phyloP scores from a whole-genome alignment of 2,113 vertebrate genomes.

The Empidonax alnorum region DNA sequence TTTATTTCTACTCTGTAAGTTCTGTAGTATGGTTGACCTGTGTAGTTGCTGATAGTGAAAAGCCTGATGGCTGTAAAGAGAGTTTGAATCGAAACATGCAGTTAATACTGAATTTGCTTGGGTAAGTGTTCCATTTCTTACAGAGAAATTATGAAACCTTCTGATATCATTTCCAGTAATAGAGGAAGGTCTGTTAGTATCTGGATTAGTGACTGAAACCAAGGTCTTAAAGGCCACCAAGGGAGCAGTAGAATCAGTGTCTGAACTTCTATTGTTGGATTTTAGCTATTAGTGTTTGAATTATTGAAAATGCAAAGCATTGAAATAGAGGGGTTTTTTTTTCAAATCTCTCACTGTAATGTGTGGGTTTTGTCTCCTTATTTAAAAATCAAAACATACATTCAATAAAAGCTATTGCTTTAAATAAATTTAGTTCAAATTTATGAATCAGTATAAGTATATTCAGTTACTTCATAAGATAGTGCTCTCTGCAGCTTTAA shows the following conservation, averaged over 20 bases:
- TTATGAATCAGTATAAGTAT: neutral
- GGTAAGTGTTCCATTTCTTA: conserved; percentile 2
- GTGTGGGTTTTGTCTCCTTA: neutral
- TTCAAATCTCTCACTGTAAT: neutral
- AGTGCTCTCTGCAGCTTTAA: neutral
- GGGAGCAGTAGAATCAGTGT: conserved; percentile 33
- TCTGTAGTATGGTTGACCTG: rapidly evolving
- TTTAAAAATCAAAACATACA: neutral
- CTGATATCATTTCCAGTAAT: neutral
- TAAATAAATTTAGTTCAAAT: neutral
- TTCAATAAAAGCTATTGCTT: neutral
- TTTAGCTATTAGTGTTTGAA: conserved; percentile 46
- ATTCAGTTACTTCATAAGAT: neutral
- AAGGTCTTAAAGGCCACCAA: conserved; percentile 38
- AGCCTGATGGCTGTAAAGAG: neutral
- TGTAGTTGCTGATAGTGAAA: neutral
- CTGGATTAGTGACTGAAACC: conserved; percentile 37
- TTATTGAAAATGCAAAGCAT: conserved; percentile 25
- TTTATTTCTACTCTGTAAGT: neutral
- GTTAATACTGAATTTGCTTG: conserved; percentile 4
- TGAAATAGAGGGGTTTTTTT: conserved; percentile 5
- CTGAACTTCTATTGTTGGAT: conserved; percentile 14
- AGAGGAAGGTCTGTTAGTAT: conserved; percentile 25
- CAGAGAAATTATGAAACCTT: conserved; percentile 19
- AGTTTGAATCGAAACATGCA: neutral